These are phyloP conservation scores for Nasonia vitripennis DNA, from an alignment of 1,140 invertebrate genomes.

Conservation along the genomic window DNA sequence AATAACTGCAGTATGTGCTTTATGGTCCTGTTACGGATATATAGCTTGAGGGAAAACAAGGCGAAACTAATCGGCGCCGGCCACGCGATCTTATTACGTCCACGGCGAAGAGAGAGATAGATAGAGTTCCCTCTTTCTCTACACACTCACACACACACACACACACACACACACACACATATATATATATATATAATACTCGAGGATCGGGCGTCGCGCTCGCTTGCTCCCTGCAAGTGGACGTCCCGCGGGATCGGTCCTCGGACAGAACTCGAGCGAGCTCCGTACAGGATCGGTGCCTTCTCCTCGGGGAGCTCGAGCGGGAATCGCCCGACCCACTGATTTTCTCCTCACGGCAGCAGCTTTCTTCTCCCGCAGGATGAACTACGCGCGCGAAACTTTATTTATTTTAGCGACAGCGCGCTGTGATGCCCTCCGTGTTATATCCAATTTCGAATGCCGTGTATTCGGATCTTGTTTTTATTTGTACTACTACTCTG, in stretches of 20 bases:
- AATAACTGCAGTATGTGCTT: not conserved
- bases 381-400: conserved; percentile 8
- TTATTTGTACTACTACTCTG: too few species aligned
- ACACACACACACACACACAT: not conserved
- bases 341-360: conserved; percentile 3
- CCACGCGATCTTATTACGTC: not conserved
- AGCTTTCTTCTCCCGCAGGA: not conserved
- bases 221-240: conserved; percentile 44
- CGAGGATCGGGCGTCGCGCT: not conserved
- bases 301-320: conserved; percentile 47
- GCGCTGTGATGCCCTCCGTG: not conserved
- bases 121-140: not conserved
- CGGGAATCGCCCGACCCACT: not conserved
- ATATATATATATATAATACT: too few species aligned
- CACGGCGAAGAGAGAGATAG: not conserved
- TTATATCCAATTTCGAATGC: conserved; percentile 21
- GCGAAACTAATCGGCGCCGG: not conserved
- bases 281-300: conserved; percentile 53
- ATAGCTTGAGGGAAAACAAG: not conserved
- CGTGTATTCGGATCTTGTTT: not conserved
- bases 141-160: not conserved
- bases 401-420: conserved; percentile 36
- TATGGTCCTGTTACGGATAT: not conserved
- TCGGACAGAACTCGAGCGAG: conserved; percentile 54
- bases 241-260: conserved; percentile 56